Evolutionary conservation across 2,797 vertebrate species (phyloP).

Genomic region (Cebuella pygmaea): DNA sequence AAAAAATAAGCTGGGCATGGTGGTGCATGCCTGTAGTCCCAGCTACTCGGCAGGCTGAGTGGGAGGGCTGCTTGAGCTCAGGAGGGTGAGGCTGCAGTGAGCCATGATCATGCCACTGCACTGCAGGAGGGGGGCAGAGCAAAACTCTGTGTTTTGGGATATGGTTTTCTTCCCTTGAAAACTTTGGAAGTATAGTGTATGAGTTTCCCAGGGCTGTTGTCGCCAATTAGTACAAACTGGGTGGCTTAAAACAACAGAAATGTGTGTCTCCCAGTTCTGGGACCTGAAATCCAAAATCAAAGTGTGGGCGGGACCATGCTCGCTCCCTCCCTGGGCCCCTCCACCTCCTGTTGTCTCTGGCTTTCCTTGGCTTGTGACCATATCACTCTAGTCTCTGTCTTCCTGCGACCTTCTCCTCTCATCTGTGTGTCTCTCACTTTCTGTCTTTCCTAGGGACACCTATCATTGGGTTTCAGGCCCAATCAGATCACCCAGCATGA

Average conservation of each 20-base stretch:
- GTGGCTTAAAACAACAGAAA: no score
- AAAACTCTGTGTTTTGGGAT: not conserved
- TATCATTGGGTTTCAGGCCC: no score
- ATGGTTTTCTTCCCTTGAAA: no score
- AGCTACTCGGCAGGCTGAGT: not conserved
- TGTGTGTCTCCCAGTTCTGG: not conserved
- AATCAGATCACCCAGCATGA: not conserved
- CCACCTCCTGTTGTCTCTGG: not conserved
- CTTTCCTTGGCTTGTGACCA: fast-evolving
- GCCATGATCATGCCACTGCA: not conserved
- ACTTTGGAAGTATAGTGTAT: fast-evolving
- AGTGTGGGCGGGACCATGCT: fast-evolving
- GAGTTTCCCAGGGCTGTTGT: fast-evolving
- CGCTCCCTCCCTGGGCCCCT: no score
- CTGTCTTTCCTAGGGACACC: not conserved
- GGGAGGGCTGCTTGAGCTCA: not conserved
- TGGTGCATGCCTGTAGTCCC: not conserved
- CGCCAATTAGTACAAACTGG: fast-evolving
- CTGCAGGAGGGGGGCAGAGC: not conserved
- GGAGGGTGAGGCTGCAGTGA: not conserved
- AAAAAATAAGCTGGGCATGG: not conserved
- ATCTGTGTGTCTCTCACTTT: not conserved
- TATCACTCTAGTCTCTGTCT: fast-evolving
- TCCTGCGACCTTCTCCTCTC: no score
- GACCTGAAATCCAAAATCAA: no score